These are phyloP conservation scores for Antitype chi DNA, from an alignment of 2,888 invertebrate species.

Conservation along the genomic window DNA sequence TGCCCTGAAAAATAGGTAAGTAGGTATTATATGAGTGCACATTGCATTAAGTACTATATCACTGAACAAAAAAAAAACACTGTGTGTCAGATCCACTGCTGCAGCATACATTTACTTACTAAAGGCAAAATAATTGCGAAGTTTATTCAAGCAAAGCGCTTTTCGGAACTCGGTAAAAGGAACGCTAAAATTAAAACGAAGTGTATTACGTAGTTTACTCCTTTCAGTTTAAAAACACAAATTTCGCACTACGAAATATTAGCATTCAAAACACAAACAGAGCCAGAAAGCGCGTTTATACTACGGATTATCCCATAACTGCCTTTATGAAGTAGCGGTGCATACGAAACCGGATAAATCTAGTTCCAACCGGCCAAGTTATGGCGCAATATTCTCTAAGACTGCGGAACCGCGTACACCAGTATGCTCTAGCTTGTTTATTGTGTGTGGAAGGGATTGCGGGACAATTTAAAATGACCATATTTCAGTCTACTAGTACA, in stretches of 20 bases:
- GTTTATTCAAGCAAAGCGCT: constrained; percentile 32
- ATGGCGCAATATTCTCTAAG: constrained; percentile 68
- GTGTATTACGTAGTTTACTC: background rate
- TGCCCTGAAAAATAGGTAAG: background rate
- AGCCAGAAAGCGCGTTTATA: constrained; percentile 52
- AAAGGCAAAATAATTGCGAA: constrained; percentile 18
- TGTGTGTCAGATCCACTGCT: background rate
- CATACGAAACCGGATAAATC: constrained; percentile 65
- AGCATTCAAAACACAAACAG: constrained; percentile 53
- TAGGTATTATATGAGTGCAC: background rate
- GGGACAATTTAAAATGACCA: constrained; percentile 48
- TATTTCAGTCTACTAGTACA: constrained; percentile 38
- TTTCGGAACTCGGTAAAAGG: background rate
- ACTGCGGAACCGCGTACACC: constrained; percentile 43
- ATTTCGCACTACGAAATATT: constrained; percentile 54
- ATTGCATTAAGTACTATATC: background rate
- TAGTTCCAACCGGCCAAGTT: constrained; percentile 57
- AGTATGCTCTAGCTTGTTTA: constrained; percentile 54
- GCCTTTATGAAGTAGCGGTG: constrained; percentile 68
- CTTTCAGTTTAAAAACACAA: constrained; percentile 42
- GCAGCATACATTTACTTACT: background rate
- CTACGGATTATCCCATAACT: constrained; percentile 67
- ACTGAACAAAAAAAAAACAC: background rate
- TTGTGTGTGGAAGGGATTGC: constrained; percentile 57
- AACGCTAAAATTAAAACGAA: constrained; percentile 17